Base-by-base conservation (phyloP, 2,888 invertebrate genomes). In the Nemotelus nigrinus region DNA sequence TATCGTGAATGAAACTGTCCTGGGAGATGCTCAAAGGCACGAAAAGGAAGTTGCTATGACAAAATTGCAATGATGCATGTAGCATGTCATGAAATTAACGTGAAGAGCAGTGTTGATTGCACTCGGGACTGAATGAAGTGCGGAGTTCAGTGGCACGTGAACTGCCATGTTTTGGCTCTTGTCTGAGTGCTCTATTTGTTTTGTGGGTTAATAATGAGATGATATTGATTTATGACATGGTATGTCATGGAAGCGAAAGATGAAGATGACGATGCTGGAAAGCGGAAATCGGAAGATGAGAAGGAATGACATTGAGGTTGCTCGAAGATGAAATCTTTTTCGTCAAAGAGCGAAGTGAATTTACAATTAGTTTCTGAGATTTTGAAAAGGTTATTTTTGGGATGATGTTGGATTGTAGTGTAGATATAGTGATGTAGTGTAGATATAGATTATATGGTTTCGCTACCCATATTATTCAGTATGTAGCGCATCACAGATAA, bases 121-220 rank as follows among this genome's bases (percentile, higher is more conserved):
- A 39, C 74, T 74, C 41, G 55, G n/a, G 7, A 47, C 48, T 6
- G 63, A 48, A 60, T 8, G 70, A 41, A 58, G 41, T 48, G 67
- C 39, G 58, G 57, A 57, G 71, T 72, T 72, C 71, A 63, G 43
- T 74, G 74, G 74, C 63, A 63, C 50, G 74, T 60, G 50, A 47
- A 43, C 10, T 60, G 45, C 6, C n/a, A 48, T 60, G 48, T 39
- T 48, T 44, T 25, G 5, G 58, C n/a, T 25, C 71, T 44, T 60
- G 60, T 48, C 60, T 47, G 60, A 63, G 60, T 74, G 74, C 50
- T 60, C 74, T 74, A 74, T 74, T 74, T 74, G 74, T 74, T 74
- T 74, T 60, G 74, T 50, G 74, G 74, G 74, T 74, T 60, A 63
- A 72, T 72, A 72, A 72, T 72, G 58, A 63, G 60, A 60, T 50